phyloP scores from a whole-genome alignment of 2,113 vertebrate genomes.

The Takifugu bimaculatus region DNA sequence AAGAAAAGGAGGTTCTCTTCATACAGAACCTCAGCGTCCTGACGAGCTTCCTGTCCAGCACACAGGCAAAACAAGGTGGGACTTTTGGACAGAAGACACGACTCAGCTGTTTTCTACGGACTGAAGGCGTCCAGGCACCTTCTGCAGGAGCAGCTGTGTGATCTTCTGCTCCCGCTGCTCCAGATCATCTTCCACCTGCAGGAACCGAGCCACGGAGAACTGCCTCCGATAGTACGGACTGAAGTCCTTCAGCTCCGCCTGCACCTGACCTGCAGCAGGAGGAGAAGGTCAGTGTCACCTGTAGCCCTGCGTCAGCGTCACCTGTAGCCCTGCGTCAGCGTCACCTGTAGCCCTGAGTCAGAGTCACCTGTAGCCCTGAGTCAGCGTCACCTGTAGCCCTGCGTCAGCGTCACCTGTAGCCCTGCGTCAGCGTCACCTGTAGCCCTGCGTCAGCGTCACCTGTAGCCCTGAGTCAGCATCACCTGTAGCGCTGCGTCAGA shows the following conservation, averaged over 20 bases:
- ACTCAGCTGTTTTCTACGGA: no score
- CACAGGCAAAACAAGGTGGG: background rate
- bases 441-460: no score
- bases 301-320: no score
- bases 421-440: no score
- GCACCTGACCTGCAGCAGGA: slow-evolving; percentile 73
- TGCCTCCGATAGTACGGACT: slow-evolving; percentile 82
- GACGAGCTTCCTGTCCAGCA: slow-evolving; percentile 59
- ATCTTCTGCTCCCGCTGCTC: slow-evolving; percentile 75
- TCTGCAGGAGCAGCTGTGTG: slow-evolving; percentile 80
- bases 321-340: no score
- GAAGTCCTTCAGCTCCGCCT: slow-evolving; percentile 81
- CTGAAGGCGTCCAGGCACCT: slow-evolving; percentile 64
- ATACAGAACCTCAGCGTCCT: slow-evolving; percentile 72
- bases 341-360: no score
- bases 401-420: no score
- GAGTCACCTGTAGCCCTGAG: no score
- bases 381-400: no score
- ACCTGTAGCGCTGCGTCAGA: no score
- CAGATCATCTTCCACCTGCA: slow-evolving; percentile 79
- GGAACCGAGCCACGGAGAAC: slow-evolving; percentile 79
- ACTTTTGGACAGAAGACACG: background rate
- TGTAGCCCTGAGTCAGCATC: no score
- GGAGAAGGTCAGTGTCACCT: background rate
- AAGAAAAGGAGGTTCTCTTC: slow-evolving; percentile 77